Conservation (phyloP, 2,113 vertebrate species). For the Glaucomys volans region DNA sequence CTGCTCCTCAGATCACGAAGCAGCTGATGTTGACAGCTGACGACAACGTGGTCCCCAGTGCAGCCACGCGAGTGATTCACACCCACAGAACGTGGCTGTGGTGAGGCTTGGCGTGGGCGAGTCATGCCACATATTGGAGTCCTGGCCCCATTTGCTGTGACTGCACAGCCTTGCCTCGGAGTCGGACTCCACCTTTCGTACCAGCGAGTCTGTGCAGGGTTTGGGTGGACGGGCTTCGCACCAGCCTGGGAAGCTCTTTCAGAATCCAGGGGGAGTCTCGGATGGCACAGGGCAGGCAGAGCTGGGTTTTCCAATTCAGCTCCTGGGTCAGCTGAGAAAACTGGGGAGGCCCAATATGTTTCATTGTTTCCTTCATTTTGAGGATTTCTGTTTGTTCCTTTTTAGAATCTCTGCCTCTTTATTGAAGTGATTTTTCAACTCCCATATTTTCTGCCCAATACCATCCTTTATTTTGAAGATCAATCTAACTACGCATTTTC, state of each 20-base stretch:
- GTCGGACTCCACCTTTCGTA: conserved; percentile 46
- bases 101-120: conserved; percentile 64
- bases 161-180: conserved; percentile 8
- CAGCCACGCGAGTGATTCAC: conserved; percentile 77
- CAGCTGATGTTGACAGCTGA: conserved; percentile 79
- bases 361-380: too few species aligned
- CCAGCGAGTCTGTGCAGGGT: conserved; percentile 45
- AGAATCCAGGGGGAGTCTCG: neutral
- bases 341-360: neutral
- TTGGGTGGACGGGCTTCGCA: neutral
- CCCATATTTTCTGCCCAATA: too few species aligned
- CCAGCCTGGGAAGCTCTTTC: neutral
- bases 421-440: too few species aligned
- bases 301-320: neutral
- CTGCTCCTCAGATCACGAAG: conserved; percentile 83
- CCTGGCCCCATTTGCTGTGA: conserved; percentile 50
- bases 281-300: neutral
- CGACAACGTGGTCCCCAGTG: conserved; percentile 76
- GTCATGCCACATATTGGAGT: conserved; percentile 69
- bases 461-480: too few species aligned
- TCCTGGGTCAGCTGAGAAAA: neutral
- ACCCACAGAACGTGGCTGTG: conserved; percentile 61
- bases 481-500: too few species aligned
- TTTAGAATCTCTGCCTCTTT: too few species aligned
- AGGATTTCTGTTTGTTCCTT: too few species aligned